Base-by-base conservation (phyloP, 64 coral and sea anemone species). In the Actinia tenebrosa region DNA sequence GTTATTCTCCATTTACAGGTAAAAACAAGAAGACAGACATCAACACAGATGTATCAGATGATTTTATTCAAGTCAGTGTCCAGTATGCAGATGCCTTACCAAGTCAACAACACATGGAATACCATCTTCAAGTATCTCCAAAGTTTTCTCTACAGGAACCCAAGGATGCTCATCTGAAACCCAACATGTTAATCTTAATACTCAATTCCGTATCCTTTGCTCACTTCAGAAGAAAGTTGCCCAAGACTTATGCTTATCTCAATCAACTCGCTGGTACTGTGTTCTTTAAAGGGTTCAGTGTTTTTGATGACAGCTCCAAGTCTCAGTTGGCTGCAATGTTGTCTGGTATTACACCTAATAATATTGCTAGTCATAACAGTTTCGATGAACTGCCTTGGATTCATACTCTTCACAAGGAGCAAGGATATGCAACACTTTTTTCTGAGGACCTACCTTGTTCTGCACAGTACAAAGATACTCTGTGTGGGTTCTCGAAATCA, bases 301-400 rank as follows among this genome's bases (percentile, higher is more conserved):
- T 89, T 47, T 87, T 92, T 52, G 91, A 92, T 60, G 91, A 92
- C 44, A 92, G 91, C 18, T 80, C 91, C 17, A 88, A 87, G 56
- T 87, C 86, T 45, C 91, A 92, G 25, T 30, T 92, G 19, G 86
- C 80, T 50, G 91, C 91, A 19, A 14, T 89, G 13, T 45, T 92
- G 55, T 87, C 91, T 79, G 91, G 91, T 25, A 37, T 84, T 42
- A 5, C 79, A 13, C 86, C 79, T 42, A 50, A 47, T 22, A 66
- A 92, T 11, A 84, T 92, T 84, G 23, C 68, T 19, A 53, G 56
- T 23, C 42, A 53, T 85, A 88, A 84, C 16, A 64, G 64, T 14
- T 60, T 89, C 44, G 91, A 92, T 83, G 82, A 75, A 4, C 63
- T 88, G 66, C 91, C 91, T 71, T 92, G 91, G 91, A 62, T 92